phyloP scores from a whole-genome alignment of 2,797 vertebrate genomes.

The Manis pentadactyla region DNA sequence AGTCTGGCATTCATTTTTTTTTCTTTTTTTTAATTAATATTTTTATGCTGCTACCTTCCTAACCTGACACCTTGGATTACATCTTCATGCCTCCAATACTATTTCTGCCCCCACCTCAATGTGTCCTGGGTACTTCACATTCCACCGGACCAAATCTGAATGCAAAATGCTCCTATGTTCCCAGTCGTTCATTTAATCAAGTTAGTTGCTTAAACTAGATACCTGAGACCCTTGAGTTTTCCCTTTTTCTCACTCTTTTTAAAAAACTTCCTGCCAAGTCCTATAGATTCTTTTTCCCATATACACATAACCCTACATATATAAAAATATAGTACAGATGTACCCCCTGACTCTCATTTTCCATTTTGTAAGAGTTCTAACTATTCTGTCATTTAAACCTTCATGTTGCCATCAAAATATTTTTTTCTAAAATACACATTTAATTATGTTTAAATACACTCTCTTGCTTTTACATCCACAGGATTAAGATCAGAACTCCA shows the following conservation, averaged over 20 bases:
- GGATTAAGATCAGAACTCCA: background rate
- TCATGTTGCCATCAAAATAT: background rate
- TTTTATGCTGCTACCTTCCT: background rate
- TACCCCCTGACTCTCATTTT: background rate
- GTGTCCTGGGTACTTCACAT: background rate
- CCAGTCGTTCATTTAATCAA: background rate
- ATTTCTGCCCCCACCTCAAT: background rate
- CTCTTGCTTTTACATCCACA: background rate
- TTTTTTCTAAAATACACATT: background rate
- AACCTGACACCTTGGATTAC: background rate
- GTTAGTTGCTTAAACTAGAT: background rate
- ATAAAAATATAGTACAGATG: background rate
- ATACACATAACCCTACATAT: background rate
- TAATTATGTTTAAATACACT: background rate
- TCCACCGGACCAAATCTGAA: background rate
- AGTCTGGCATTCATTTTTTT: background rate
- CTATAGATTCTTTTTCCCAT: background rate
- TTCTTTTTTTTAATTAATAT: background rate
- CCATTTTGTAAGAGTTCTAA: conserved; percentile 8
- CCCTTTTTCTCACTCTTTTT: background rate
- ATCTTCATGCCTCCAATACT: background rate
- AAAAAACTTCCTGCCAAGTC: background rate
- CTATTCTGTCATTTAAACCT: background rate
- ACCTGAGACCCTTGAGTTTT: background rate
- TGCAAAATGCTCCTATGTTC: background rate